Conservation (phyloP, 2,888 invertebrate genomes). For the Petrolisthes cinctipes region DNA sequence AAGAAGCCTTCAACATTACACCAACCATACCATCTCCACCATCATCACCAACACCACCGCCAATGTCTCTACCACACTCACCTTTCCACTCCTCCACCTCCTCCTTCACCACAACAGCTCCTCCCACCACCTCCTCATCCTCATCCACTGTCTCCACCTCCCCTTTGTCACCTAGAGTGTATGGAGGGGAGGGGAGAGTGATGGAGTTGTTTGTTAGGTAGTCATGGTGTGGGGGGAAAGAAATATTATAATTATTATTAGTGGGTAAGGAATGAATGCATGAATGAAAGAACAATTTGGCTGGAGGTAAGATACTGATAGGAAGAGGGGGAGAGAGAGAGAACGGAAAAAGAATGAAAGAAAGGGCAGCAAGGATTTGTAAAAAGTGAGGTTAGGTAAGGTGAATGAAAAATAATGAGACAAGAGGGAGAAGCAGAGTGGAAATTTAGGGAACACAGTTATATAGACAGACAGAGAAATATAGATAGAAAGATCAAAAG, state of each 20-base stretch:
- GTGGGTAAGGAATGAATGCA: neutral
- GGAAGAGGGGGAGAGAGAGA: constrained; percentile 17
- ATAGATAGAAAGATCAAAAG: neutral
- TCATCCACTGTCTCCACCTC: neutral
- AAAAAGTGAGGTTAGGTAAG: neutral
- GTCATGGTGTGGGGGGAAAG: neutral
- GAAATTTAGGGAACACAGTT: neutral
- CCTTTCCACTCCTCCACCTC: constrained; percentile 23
- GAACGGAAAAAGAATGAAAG: constrained; percentile 1
- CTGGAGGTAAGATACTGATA: neutral
- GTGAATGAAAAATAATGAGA: neutral
- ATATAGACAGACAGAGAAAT: neutral
- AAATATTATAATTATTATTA: neutral
- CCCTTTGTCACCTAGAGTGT: neutral
- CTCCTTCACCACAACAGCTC: constrained; percentile 18
- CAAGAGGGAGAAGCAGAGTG: neutral
- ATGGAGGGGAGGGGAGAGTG: neutral
- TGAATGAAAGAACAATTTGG: neutral
- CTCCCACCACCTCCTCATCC: neutral
- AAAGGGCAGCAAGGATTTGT: neutral
- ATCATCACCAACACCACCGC: neutral
- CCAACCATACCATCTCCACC: neutral
- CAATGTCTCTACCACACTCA: neutral
- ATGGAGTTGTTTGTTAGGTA: neutral
- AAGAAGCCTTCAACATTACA: neutral